Evolutionary conservation across 2,888 invertebrate species (phyloP), one percentile per base, ranked within the genome.

Genomic region (Hymenopus coronatus): DNA sequence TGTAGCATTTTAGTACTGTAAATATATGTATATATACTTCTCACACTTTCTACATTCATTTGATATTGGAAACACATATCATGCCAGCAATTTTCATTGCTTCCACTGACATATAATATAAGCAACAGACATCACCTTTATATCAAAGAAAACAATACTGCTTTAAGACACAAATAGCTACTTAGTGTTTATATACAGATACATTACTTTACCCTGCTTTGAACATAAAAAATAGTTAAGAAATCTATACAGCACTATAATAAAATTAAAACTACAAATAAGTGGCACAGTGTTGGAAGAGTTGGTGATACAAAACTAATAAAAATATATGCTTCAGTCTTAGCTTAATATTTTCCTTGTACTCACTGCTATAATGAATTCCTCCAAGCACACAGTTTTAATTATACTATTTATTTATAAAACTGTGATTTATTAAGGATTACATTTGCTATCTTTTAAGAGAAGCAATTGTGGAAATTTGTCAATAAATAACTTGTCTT

Each of bases 231-330:
- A 40, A 30, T 40, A 40, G 25, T 40, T 84, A 33, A 84, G 84
- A 85, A 70, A 54, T 85, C 70, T 85, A 85, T 54, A 85, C 70
- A 85, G 28, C 40, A 85, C n/a, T 85, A 85, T 54, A 28, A 85
- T 84, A 25, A 46, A 30, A 40, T 33, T 84, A 40, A 25, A 33
- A n/a, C 7, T 84, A 30, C n/a, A 28, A 84, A 84, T 33, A 27
- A 85, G 85, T 85, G 46, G 28, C 85, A 85, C 85, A 85, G 70
- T 27, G 70, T n/a, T 12, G 25, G 30, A 84, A 84, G 30, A 84
- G 30, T 30, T 30, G 25, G 30, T 84, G 12, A 28, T 28, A 28
- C 20, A 30, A 84, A n/a, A 30, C 12, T 30, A 30, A 15, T 84
- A 83, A 28, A 28, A 83, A 28, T 28, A 14, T 28, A 27, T 28